phyloP scores from a whole-genome alignment of 1,140 invertebrate genomes.

The Drosophila parvula region DNA sequence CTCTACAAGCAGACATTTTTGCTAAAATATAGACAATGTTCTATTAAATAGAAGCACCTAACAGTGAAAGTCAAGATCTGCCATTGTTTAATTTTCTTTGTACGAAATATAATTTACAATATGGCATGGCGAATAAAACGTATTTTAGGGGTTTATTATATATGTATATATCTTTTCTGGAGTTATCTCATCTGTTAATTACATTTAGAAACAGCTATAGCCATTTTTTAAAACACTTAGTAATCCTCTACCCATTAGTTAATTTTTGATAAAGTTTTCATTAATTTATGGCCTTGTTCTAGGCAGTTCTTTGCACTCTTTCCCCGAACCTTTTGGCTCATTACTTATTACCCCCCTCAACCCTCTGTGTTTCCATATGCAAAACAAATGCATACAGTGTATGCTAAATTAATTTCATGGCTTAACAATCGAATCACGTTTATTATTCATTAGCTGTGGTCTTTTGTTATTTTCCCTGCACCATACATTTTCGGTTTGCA shows the following conservation, averaged over 20 bases:
- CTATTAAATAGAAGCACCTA: no score
- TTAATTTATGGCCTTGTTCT: slow-evolving; percentile 9
- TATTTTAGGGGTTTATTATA: no score
- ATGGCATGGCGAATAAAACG: no score
- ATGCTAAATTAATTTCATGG: slow-evolving; percentile 66
- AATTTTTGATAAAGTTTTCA: not conserved
- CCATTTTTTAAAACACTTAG: not conserved
- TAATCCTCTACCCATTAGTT: not conserved
- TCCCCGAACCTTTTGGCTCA: not conserved
- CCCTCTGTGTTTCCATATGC: slow-evolving; percentile 27
- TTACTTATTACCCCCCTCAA: not conserved
- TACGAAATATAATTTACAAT: no score
- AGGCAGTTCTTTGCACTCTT: slow-evolving; percentile 18
- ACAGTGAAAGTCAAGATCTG: no score
- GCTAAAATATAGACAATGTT: no score
- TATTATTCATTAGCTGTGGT: slow-evolving; percentile 59
- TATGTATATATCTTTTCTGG: not conserved
- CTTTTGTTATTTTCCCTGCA: slow-evolving; percentile 36
- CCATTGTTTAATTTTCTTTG: no score
- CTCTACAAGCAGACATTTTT: no score
- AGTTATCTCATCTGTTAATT: no score
- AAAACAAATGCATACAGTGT: slow-evolving; percentile 45
- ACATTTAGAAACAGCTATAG: not conserved
- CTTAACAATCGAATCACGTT: slow-evolving; percentile 66
- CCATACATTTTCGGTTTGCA: slow-evolving; percentile 31